Conservation (phyloP, 2,888 invertebrate genomes). For the Glyphotaelius pellucidus region DNA sequence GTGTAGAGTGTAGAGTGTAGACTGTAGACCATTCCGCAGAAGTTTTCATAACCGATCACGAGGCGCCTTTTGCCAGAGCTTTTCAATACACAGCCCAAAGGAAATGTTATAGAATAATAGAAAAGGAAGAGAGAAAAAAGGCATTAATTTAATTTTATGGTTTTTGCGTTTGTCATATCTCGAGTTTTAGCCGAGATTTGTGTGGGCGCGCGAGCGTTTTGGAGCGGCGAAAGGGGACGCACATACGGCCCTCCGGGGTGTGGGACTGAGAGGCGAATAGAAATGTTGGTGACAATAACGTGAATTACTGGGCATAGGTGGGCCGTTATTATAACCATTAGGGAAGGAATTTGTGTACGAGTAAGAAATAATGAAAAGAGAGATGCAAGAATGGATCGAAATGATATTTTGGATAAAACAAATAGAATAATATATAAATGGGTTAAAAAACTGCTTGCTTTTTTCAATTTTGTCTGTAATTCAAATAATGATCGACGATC, state of each 20-base stretch:
- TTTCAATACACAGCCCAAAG: constrained; percentile 57
- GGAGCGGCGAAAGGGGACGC: constrained; percentile 56
- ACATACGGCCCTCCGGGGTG: not conserved
- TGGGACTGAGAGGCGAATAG: constrained; percentile 42
- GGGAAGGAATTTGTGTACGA: constrained; percentile 53
- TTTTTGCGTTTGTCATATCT: constrained; percentile 78
- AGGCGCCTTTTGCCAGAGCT: constrained; percentile 39
- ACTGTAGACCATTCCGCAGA: not conserved
- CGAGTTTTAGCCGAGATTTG: constrained; percentile 75
- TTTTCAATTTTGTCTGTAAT: not conserved
- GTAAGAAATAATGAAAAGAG: constrained; percentile 23
- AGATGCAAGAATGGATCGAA: constrained; percentile 32
- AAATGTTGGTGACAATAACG: constrained; percentile 64
- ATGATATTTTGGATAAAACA: constrained; percentile 22
- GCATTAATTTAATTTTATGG: constrained; percentile 79
- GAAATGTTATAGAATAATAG: constrained; percentile 64
- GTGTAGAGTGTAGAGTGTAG: too few species aligned
- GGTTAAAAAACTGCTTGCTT: not conserved
- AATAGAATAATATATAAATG: not conserved
- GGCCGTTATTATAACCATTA: constrained; percentile 65
- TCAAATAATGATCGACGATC: too few species aligned
- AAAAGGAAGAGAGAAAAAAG: constrained; percentile 66
- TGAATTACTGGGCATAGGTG: constrained; percentile 66
- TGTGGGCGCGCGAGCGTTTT: constrained; percentile 67
- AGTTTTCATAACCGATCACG: not conserved